Evolutionary conservation across 2,113 vertebrate genomes (phyloP), one percentile per base, ranked within the genome.

Genomic region (Nothocercus julius): DNA sequence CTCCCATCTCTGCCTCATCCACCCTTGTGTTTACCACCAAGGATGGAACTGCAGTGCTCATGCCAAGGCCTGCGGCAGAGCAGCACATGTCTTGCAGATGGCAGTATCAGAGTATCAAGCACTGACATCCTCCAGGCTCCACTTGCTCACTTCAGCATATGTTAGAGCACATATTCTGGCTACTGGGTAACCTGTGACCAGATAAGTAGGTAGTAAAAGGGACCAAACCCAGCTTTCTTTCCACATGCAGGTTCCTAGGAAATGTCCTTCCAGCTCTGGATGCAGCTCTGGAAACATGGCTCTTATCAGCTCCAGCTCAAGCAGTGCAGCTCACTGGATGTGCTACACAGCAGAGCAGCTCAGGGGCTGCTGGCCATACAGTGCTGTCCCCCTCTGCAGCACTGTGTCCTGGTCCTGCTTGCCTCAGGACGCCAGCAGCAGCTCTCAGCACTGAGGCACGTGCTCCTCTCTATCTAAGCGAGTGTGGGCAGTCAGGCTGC

Each of bases 21-120:
- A 34, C 72, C 89, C 79, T 81, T 62, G 64, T n/a, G 82, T 58
- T 77, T 66, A 38, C 42, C 79, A 49, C 59, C 20, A 32, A 17
- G 78, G 34, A 36, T 6, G 34, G 79, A 62, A 77, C 59, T 63
- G 34, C 28, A 44, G 20, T 3, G 18, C 81, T 86, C 19, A 21
- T 44, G 77, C 92, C 94, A 96, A 91, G 82, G 94, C 72, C 90
- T 38, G 40, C 78, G 58, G 84, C 79, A 45, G 63, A 79, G 64
- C 59, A 89, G 94, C 69, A 93, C 49, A 17, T 81, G 64, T 73
- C 75, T n/a, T 32, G 38, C 83, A 96, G 91, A 88, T 66, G 66
- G 51, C 93, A 77, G 22, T 78, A 78, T 34, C 36, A 11, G 68
- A 79, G 70, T 66, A 80, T 91, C 88, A 77, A 38, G n/a, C 84